Evolutionary conservation across 2,113 vertebrate species (phyloP).

Genomic region (Thinocorus orbignyianus): DNA sequence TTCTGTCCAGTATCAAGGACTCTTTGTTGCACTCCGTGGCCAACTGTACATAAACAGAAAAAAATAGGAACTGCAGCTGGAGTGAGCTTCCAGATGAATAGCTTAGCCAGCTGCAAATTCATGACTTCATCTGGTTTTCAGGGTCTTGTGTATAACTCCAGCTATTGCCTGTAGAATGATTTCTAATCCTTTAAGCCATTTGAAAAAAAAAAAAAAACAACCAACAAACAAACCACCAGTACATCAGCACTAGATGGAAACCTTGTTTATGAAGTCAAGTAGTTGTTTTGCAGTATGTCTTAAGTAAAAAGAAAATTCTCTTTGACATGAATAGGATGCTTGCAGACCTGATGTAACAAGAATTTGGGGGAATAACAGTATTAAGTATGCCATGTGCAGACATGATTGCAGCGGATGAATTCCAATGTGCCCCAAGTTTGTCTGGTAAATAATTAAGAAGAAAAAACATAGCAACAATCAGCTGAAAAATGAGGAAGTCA

Average conservation of each 20-base stretch:
- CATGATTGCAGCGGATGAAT: neutral
- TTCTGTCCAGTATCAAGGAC: neutral
- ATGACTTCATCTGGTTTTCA: slow-evolving; percentile 53
- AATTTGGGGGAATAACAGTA: neutral
- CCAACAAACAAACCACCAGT: neutral
- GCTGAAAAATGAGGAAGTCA: neutral
- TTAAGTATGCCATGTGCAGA: neutral
- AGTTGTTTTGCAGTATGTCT: neutral
- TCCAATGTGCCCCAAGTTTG: neutral
- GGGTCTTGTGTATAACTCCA: neutral
- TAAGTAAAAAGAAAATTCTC: neutral
- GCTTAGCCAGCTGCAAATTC: slow-evolving; percentile 36
- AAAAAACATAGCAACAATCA: neutral
- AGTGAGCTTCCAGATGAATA: slow-evolving; percentile 24
- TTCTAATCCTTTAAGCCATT: slow-evolving; percentile 36
- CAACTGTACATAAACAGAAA: neutral
- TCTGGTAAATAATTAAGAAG: neutral
- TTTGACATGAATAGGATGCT: neutral
- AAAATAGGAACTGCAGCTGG: slow-evolving; percentile 36
- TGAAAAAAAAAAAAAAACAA: neutral
- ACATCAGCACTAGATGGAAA: slow-evolving; percentile 64
- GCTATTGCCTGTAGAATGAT: slow-evolving; percentile 3
- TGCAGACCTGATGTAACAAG: neutral
- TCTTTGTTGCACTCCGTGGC: slow-evolving; percentile 21
- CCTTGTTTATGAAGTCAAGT: slow-evolving; percentile 31